Evolutionary conservation across 2,888 invertebrate genomes (phyloP).

Genomic region (Ophioninae sp.): DNA sequence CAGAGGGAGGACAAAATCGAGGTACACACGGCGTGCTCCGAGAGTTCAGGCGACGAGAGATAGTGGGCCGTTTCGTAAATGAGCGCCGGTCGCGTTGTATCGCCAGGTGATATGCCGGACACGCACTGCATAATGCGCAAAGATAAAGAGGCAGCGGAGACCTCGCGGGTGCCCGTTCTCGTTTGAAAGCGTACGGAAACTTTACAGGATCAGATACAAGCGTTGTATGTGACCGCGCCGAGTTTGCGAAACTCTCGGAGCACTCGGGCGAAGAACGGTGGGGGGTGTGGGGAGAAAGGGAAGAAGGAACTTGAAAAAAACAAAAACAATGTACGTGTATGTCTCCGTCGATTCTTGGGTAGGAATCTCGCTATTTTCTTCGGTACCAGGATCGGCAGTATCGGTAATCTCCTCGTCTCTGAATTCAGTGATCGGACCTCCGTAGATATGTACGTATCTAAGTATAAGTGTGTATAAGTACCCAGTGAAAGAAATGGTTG

Average conservation of each 20-base stretch:
- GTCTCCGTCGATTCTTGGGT: conserved; percentile 32
- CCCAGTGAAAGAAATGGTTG: conserved; percentile 33
- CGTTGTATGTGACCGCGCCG: conserved; percentile 53
- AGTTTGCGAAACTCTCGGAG: conserved; percentile 53
- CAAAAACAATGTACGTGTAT: conserved; percentile 11
- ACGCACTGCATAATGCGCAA: conserved; percentile 66
- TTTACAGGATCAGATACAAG: conserved; percentile 66
- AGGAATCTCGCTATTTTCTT: conserved; percentile 25
- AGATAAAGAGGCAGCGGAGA: conserved; percentile 61
- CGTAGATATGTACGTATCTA: conserved; percentile 14
- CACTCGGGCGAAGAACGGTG: not conserved
- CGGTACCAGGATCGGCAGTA: conserved; percentile 42
- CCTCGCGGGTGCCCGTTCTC: conserved; percentile 42
- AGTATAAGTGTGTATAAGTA: conserved; percentile 25
- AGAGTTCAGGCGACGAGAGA: conserved; percentile 27
- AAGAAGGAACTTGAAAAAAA: not conserved
- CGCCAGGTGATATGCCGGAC: conserved; percentile 64
- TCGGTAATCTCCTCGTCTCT: conserved; percentile 51
- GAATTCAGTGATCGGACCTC: conserved; percentile 41
- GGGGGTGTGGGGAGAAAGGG: conserved; percentile 7
- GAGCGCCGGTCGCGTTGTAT: conserved; percentile 57
- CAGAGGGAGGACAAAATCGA: conserved; percentile 15
- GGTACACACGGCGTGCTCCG: not conserved
- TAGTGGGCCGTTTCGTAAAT: conserved; percentile 60
- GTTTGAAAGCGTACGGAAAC: conserved; percentile 56